Conservation (phyloP, 2,797 vertebrate species). For the Rachycentron canadum region DNA sequence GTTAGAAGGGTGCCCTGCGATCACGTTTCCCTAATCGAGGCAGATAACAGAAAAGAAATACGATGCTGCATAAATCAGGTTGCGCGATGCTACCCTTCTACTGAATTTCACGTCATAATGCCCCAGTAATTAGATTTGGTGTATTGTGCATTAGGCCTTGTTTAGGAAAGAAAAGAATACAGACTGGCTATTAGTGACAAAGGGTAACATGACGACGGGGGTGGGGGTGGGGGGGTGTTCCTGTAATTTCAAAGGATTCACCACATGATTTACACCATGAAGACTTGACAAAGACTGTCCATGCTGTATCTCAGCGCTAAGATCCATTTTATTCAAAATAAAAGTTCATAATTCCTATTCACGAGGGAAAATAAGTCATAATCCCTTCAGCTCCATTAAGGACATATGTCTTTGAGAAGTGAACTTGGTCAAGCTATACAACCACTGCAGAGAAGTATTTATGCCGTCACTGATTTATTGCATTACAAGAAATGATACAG, state of each 20-base stretch:
- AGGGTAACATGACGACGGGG: slow-evolving; percentile 38
- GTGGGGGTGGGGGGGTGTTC: slow-evolving; percentile 19
- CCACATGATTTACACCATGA: slow-evolving; percentile 34
- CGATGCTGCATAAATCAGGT: slow-evolving; percentile 81
- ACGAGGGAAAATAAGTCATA: slow-evolving; percentile 12
- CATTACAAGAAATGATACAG: slow-evolving; percentile 11
- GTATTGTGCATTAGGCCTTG: slow-evolving; percentile 79
- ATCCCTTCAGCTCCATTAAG: slow-evolving; percentile 42
- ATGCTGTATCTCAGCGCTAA: slow-evolving; percentile 13
- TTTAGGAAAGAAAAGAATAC: slow-evolving; percentile 75
- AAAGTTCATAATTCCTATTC: slow-evolving; percentile 25
- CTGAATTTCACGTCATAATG: slow-evolving; percentile 82
- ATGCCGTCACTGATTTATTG: slow-evolving; percentile 13
- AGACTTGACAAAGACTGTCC: slow-evolving; percentile 25
- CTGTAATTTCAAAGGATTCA: slow-evolving; percentile 28
- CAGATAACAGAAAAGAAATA: slow-evolving; percentile 79
- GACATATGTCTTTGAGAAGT: slow-evolving; percentile 27
- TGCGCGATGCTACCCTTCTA: slow-evolving; percentile 72
- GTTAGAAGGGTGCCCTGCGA: slow-evolving; percentile 71
- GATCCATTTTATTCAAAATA: slow-evolving; percentile 25
- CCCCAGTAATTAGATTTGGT: slow-evolving; percentile 80
- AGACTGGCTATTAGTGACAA: slow-evolving; percentile 57
- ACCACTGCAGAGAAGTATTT: slow-evolving; percentile 25
- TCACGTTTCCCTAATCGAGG: slow-evolving; percentile 81
- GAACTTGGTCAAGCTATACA: slow-evolving; percentile 32